phyloP scores from a whole-genome alignment of 2,113 vertebrate species.

The Lichenostomus cassidix region DNA sequence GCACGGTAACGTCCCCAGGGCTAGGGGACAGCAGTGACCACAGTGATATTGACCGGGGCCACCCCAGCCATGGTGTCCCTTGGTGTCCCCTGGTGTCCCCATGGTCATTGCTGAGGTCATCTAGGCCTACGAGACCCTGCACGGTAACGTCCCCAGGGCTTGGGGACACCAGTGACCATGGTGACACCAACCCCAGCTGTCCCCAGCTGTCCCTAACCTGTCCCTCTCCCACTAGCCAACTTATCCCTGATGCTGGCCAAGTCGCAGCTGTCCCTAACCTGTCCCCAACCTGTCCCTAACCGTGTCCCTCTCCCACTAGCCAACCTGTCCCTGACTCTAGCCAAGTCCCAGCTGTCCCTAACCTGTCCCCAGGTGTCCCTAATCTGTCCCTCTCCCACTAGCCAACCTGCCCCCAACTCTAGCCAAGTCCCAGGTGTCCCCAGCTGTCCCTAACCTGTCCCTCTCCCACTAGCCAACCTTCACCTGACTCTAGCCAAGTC shows the following conservation, averaged over 20 bases:
- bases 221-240: too few species aligned
- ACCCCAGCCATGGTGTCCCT: not conserved
- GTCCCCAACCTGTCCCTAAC: too few species aligned
- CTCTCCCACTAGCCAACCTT: not conserved
- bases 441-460: not conserved
- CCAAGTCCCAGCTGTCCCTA: too few species aligned
- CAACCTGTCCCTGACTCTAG: not conserved
- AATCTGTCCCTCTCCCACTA: too few species aligned
- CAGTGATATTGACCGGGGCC: too few species aligned
- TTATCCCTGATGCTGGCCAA: too few species aligned
- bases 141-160: constrained; percentile 68
- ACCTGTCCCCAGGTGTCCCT: too few species aligned
- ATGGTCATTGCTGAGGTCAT: constrained; percentile 98
- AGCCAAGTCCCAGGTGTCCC: not conserved
- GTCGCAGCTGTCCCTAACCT: too few species aligned
- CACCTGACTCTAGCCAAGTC: too few species aligned
- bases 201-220: too few species aligned
- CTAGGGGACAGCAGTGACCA: not conserved
- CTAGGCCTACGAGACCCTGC: constrained; percentile 91
- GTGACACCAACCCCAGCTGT: too few species aligned
- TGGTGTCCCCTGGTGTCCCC: constrained; percentile 43
- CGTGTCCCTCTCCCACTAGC: not conserved
- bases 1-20: constrained; percentile 74
- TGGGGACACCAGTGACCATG: not conserved
- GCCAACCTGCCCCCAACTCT: too few species aligned